Evolutionary conservation across 1,140 invertebrate genomes (phyloP), one percentile per base, ranked within the genome.

Genomic region (Drosophila kohkoa): DNA sequence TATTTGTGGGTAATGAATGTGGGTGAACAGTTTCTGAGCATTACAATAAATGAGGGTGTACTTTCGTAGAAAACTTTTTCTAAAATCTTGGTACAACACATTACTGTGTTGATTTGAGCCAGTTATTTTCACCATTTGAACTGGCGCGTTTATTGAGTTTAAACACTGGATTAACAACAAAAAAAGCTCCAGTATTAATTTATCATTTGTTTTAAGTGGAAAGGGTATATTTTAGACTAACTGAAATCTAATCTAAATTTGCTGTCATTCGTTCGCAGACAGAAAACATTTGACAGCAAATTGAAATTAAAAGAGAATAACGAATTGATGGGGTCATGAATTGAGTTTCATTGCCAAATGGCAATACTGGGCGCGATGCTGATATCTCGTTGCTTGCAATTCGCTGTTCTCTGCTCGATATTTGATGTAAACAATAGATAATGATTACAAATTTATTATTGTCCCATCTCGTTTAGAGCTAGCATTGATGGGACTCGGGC

Each of bases 361-460:
- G 43, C 66, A 60, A 58, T 51, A 16, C 32, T 16, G 16, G 41
- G 25, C 16, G 11, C 10, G 41, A 13, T 4, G 41, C n/a, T 35
- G 6, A 10, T 35, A 7, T 35, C 35, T 45, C 30, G n/a, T 35
- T 15, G 11, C 32, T 49, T 20, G 16, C 7, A 25, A 7, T 10
- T 54, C 16, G 6, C 28, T 6, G 28, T 6, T 54, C 32, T 1
- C 52, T 13, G 32, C 13, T 52, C 20, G 28, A n/a, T 52, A 28
- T 28, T 52, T 52, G 54, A 59, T 68, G 38, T 68, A 62, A 74
- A 68, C 71, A 68, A 51, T 10, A 52, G 62, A 68, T 68, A 74
- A 88, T 88, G 76, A 71, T 81, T 68, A 70, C 75, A 70, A 86
- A 79, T 87, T 82, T 83, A 86, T 87, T 82, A 65, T 55, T 38